Evolutionary conservation across 2,888 invertebrate genomes (phyloP), one percentile per base, ranked within the genome.

Genomic region (Seira musarum): DNA sequence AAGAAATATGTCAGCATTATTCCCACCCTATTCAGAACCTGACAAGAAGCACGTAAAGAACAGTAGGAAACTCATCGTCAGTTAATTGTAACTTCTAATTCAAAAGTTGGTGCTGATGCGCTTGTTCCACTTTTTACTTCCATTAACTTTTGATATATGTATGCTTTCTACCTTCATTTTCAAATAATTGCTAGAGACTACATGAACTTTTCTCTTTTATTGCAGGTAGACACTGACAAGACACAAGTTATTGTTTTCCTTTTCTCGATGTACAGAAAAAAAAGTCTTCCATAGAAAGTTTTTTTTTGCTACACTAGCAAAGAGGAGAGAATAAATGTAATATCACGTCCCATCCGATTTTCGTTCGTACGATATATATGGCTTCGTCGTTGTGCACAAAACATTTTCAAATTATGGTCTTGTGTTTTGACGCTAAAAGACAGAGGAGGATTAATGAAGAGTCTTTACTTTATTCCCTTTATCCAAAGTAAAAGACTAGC

Each of bases 301-400:
- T 21, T 13, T 60, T 60, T 60, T 19, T 21, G 30, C 30, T 30
- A 30, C 30, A 30, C 8, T 5, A 2, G 6, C 60, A 60, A 10
- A 5, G 21, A 22, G 8, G 3, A 60, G 60, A 60, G n/a, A 60
- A 15, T 21, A 21, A 60, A 60, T 60, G 19, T 60, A 60, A 21
- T n/a, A 60, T 60, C 49, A 49, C 49, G 60, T 60, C 19, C 21
- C 60, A 60, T 21, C 60, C 60, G 6, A n/a, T 22, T 60, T 13
- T 21, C 21, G 49, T 8, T 21, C 21, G 22, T 8, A 60, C 2
- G 60, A 60, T 53, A 3, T 21, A 60, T 49, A 49, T 49, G 15
- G 60, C 60, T 60, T 60, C 60, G 60, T 60, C 60, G 60, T 60
- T 21, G 60, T 60, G n/a, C n/a, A 60, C 21, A 60, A 60, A 60